These are phyloP conservation scores for Sebastes hubbsi DNA, from an alignment of 2,797 vertebrate species.

Conservation along the genomic window DNA sequence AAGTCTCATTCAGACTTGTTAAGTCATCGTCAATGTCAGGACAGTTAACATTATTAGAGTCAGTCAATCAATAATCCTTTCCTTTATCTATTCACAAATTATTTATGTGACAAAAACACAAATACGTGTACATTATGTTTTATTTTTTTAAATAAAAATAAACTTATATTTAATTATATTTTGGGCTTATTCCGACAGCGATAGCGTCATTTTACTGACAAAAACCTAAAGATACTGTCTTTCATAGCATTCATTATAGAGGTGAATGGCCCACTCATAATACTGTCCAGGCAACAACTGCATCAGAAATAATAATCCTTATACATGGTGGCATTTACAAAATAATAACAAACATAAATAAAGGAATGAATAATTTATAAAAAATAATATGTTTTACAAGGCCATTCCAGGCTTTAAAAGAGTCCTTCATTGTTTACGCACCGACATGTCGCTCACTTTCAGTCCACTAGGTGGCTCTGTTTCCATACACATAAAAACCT, in stretches of 20 bases:
- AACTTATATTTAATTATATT: neutral
- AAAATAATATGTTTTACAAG: conserved; percentile 24
- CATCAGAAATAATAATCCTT: neutral
- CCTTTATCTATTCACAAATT: conserved; percentile 9
- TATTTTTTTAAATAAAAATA: conserved; percentile 14
- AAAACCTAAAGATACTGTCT: neutral
- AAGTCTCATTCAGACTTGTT: conserved; percentile 51
- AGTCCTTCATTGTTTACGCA: conserved; percentile 51
- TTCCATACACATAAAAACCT: conserved; percentile 28
- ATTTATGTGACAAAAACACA: conserved; percentile 3
- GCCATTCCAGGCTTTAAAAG: conserved; percentile 9
- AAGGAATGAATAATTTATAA: conserved; percentile 51
- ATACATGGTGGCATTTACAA: conserved; percentile 9
- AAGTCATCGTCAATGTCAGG: conserved; percentile 57
- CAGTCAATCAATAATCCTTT: neutral
- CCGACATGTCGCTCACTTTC: neutral
- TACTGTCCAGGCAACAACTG: conserved; percentile 21
- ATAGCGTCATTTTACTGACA: neutral
- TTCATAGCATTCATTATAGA: neutral
- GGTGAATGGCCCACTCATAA: conserved; percentile 7
- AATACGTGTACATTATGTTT: neutral
- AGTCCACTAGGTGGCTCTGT: conserved; percentile 56
- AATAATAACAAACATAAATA: conserved; percentile 41
- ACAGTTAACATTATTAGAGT: neutral
- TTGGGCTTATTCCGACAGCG: neutral